A percentile compares a stretch with the other conserved stretches of the same genome.
These are phyloP conservation scores for Peromyscus polionotus DNA, from an alignment of 2,113 vertebrate genomes.

Conservation along the genomic window DNA sequence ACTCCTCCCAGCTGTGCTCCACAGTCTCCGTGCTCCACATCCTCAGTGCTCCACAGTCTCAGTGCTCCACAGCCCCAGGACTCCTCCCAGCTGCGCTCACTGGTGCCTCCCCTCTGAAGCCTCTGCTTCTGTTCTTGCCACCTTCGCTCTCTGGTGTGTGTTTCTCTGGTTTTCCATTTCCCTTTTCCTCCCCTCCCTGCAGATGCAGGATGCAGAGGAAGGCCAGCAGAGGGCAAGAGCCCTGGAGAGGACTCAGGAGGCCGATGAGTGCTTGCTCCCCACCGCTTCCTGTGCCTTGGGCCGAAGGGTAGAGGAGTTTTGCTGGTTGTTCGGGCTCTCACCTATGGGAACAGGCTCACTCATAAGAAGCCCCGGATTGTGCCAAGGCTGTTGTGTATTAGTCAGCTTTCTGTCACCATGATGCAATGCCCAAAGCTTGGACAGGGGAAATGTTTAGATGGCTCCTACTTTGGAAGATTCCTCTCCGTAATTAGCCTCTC, in stretches of 20 bases:
- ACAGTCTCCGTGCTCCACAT: too few species aligned
- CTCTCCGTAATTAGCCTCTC: background rate
- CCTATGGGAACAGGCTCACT: background rate
- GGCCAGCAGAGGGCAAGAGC: slow-evolving; percentile 15
- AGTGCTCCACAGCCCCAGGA: background rate
- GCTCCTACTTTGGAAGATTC: background rate
- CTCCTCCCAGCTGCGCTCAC: background rate
- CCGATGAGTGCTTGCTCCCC: background rate
- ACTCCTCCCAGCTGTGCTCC: background rate
- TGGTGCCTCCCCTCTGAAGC: background rate
- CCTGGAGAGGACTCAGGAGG: background rate
- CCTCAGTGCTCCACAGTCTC: too few species aligned
- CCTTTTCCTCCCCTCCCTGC: background rate
- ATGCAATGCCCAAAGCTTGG: background rate
- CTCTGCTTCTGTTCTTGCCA: background rate
- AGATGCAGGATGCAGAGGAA: background rate
- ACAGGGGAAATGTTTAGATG: background rate
- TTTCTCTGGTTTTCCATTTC: background rate
- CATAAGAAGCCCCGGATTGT: too few species aligned
- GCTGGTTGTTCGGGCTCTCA: background rate
- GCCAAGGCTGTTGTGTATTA: too few species aligned
- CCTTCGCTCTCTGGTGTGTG: background rate
- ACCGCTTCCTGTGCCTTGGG: background rate
- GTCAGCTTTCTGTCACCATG: background rate
- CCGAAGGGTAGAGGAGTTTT: background rate